Conservation (phyloP, 2,888 invertebrate species). For the Argynnis bischoffii region DNA sequence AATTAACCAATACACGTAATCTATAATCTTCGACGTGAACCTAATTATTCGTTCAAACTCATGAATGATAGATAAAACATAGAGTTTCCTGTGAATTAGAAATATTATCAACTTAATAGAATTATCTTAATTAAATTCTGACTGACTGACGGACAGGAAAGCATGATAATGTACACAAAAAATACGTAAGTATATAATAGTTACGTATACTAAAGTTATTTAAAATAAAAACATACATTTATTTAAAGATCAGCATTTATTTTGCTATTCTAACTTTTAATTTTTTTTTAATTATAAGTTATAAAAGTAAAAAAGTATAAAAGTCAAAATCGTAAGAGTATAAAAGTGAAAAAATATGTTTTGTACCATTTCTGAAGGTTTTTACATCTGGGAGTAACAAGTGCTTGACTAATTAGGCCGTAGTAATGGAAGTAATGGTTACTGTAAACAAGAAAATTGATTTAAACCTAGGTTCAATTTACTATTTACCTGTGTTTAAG, state of each 20-base stretch:
- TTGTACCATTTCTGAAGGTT: constrained; percentile 8
- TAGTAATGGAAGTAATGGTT: constrained; percentile 42
- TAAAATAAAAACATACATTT: too few relatives aligned
- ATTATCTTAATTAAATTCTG: too few relatives aligned
- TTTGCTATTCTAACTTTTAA: too few relatives aligned
- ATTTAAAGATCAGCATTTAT: too few relatives aligned
- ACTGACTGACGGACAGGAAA: too few relatives aligned
- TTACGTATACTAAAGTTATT: too few relatives aligned
- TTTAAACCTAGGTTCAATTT: constrained; percentile 24
- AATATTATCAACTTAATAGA: constrained; percentile 3
- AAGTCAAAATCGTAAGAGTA: too few relatives aligned
- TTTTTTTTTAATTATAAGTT: too few relatives aligned
- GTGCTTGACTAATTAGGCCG: constrained; percentile 43
- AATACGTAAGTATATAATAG: too few relatives aligned
- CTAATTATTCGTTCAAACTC: constrained; percentile 44
- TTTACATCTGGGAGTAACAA: constrained; percentile 21
- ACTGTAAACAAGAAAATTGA: constrained; percentile 41
- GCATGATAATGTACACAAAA: too few relatives aligned
- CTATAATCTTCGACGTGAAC: constrained; percentile 44
- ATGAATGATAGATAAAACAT: constrained; percentile 40
- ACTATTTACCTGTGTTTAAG: constrained; percentile 13
- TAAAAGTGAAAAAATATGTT: too few relatives aligned
- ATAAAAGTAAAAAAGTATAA: too few relatives aligned
- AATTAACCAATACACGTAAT: constrained; percentile 25
- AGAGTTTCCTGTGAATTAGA: neutral